These are phyloP conservation scores for Polyergus mexicanus DNA, from an alignment of 1,140 invertebrate genomes.

Conservation along the genomic window DNA sequence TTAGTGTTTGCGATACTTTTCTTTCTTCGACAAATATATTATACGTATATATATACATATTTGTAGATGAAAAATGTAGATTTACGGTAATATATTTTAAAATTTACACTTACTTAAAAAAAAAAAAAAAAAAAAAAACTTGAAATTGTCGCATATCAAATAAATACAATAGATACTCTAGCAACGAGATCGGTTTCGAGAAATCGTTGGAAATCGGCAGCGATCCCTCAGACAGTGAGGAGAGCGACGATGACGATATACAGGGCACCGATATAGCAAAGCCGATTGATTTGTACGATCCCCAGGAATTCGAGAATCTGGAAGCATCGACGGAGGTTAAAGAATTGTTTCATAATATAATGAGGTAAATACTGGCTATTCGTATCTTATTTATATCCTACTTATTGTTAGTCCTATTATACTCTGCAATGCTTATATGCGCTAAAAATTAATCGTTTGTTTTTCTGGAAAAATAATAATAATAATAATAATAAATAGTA, in stretches of 20 bases:
- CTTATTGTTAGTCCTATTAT: too few species aligned
- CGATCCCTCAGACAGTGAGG: slow-evolving; percentile 82
- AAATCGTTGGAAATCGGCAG: slow-evolving; percentile 80
- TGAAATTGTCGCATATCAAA: not conserved
- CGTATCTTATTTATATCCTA: too few species aligned
- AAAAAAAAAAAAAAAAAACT: not conserved
- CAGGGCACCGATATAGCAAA: slow-evolving; percentile 84
- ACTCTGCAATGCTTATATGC: too few species aligned
- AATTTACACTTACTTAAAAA: slow-evolving; percentile 18
- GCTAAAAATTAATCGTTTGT: too few species aligned
- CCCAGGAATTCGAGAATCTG: slow-evolving; percentile 94
- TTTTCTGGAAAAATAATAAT: too few species aligned
- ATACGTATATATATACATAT: not conserved
- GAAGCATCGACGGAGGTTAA: slow-evolving; percentile 94
- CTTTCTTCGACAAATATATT: not conserved
- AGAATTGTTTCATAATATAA: slow-evolving; percentile 97
- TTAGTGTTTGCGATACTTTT: not conserved
- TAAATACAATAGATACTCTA: slow-evolving; percentile 67
- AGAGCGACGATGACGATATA: slow-evolving; percentile 83
- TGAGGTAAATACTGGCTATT: slow-evolving; percentile 88
- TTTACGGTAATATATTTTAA: not conserved
- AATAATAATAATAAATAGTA: not conserved
- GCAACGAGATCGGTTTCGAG: slow-evolving; percentile 70
- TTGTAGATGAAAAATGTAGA: not conserved
- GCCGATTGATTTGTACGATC: slow-evolving; percentile 91